Conservation (phyloP, 2,888 invertebrate species). For the Crematogaster levior region DNA sequence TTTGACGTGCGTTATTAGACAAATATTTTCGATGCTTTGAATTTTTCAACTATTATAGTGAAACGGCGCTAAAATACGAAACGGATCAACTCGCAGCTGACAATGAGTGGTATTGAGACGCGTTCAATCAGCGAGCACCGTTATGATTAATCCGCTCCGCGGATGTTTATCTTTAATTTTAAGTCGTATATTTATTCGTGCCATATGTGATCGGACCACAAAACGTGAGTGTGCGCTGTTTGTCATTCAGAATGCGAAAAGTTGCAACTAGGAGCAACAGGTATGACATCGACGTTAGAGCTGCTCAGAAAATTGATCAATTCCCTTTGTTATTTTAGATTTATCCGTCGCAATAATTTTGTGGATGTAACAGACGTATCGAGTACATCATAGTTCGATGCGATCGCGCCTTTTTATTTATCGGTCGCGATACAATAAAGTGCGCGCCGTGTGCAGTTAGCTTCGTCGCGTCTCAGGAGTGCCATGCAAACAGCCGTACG, state of each 20-base stretch:
- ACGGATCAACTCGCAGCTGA: not conserved
- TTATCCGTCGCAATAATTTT: not conserved
- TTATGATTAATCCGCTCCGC: not conserved
- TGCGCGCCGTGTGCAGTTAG: not conserved
- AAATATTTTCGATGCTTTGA: not conserved
- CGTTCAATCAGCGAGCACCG: not conserved
- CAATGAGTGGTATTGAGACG: not conserved
- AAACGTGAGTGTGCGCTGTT: not conserved
- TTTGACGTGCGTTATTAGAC: not conserved
- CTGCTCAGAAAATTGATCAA: not conserved
- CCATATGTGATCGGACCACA: not conserved
- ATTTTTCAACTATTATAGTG: not conserved
- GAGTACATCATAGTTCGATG: not conserved
- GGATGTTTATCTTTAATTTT: not conserved
- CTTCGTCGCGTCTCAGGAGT: not conserved
- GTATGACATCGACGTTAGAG: not conserved
- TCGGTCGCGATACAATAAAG: not conserved
- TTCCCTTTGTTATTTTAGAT: not conserved
- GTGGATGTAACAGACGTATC: not conserved
- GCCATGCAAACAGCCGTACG: slow-evolving; percentile 4
- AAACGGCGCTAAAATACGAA: not conserved
- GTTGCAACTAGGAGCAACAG: not conserved
- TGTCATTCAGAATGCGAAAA: slow-evolving; percentile 13
- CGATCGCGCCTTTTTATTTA: not conserved
- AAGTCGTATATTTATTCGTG: not conserved